These are phyloP conservation scores for Clinocottus analis DNA, from an alignment of 2,113 vertebrate genomes.

Conservation along the genomic window DNA sequence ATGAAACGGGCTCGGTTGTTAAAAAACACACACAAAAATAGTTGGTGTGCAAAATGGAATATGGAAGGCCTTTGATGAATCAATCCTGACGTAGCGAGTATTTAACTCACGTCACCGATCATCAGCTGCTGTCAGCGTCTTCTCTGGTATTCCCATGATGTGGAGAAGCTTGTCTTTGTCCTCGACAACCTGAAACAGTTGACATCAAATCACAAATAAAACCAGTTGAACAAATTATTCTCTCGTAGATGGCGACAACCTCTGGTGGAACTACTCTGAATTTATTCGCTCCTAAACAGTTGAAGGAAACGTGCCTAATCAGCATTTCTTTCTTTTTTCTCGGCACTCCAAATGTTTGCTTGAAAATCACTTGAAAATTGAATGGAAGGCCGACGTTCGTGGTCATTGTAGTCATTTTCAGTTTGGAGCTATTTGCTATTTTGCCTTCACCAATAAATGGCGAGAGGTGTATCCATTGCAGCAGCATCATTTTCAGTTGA, in stretches of 20 bases:
- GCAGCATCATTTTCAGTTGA: not conserved
- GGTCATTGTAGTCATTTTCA: not conserved
- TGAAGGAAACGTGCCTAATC: not conserved
- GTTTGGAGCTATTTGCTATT: not conserved
- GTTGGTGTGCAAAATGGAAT: not conserved
- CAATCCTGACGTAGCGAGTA: not conserved
- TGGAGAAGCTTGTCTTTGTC: too few species aligned
- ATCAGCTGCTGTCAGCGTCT: not conserved
- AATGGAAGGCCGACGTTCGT: not conserved
- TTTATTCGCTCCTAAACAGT: not conserved
- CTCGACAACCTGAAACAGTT: not conserved
- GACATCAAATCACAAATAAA: not conserved
- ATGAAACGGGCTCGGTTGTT: not conserved
- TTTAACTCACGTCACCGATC: not conserved
- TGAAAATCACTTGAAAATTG: not conserved
- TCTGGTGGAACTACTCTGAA: not conserved
- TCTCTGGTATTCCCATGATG: not conserved
- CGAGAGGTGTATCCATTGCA: not conserved
- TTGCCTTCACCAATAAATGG: not conserved
- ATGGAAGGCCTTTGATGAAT: not conserved
- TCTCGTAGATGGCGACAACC: not conserved
- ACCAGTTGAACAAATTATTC: not conserved
- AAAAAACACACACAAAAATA: not conserved
- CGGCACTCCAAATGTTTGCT: not conserved
- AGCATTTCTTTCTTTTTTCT: not conserved